Evolutionary conservation across 1,140 invertebrate species (phyloP).

Genomic region (Eumeta japonica): DNA sequence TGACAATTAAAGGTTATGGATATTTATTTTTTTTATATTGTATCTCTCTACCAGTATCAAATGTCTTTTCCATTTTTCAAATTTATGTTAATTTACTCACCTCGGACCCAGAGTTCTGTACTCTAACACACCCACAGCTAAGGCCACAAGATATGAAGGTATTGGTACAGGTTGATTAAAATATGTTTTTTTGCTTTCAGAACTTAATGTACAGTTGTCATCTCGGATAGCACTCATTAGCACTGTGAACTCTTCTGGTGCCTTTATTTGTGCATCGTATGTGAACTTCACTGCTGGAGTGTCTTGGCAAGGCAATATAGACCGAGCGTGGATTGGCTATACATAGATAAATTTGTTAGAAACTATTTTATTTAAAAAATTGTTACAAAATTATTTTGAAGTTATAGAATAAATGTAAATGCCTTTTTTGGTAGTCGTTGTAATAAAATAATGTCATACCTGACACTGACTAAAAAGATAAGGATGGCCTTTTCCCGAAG

Average conservation of each 20-base stretch:
- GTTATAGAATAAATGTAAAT: too few relatives aligned
- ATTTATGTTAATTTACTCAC: too few relatives aligned
- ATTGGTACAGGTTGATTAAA: conserved; percentile 80
- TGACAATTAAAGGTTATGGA: too few relatives aligned
- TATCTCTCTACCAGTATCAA: too few relatives aligned
- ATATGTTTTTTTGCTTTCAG: conserved; percentile 29
- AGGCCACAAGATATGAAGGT: conserved; percentile 78
- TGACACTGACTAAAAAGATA: conserved; percentile 93
- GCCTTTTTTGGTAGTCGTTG: too few relatives aligned
- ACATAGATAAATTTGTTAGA: too few relatives aligned
- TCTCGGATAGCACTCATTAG: conserved; percentile 85
- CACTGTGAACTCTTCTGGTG: conserved; percentile 74
- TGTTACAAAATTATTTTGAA: too few relatives aligned
- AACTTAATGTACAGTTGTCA: conserved; percentile 21
- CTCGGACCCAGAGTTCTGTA: conserved; percentile 74
- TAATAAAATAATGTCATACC: too few relatives aligned
- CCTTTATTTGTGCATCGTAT: conserved; percentile 79
- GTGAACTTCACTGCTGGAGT: conserved; percentile 87
- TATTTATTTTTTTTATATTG: too few relatives aligned
- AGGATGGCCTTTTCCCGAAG: conserved; percentile 81
- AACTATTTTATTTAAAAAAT: too few relatives aligned
- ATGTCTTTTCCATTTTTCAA: too few relatives aligned
- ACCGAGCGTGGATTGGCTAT: conserved; percentile 85
- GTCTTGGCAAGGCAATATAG: conserved; percentile 91
- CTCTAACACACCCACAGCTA: conserved; percentile 83